Evolutionary conservation across 1,140 invertebrate genomes (phyloP), one percentile per base, ranked within the genome.

Genomic region (Araneus ventricosus): DNA sequence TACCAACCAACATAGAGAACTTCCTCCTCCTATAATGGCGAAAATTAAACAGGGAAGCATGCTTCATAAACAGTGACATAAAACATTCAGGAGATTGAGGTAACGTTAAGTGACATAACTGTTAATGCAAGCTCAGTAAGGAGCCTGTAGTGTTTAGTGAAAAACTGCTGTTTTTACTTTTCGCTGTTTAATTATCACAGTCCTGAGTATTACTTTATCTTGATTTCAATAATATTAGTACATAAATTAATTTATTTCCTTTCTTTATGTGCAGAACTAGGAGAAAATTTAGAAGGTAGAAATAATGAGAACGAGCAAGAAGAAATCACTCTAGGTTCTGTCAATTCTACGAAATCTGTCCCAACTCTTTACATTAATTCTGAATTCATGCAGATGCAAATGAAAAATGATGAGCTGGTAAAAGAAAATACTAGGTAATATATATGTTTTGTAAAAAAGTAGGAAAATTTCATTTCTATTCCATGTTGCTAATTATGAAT

Each of bases 201-300:
- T 52, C 10, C 10, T 52, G 45, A 17, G 45, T 52, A 52, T 52
- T 52, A 52, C 10, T 52, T 52, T 52, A 14, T 52, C n/a, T 52
- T 14, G 41, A 4, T 41, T 14, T 1, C 5, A 39, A 79, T 57
- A 10, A 37, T 41, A 59, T 30, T 79, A 79, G 27, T 30, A 20
- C 45, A n/a, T n/a, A 52, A 14, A 79, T 27, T 41, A 27, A 87
- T 79, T 4, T 39, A 17, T 88, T 39, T 75, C 30, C n/a, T 59
- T 88, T 30, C 52, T 91, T 89, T 79, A 79, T 94, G 94, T 95
- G 4, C 94, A 98, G 98, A 98, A 95, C 95, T 98, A 8, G 97
- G 97, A 39, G 97, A 97, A 24, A 98, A 98, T 95, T 95, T 98
- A 84, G 96, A 97, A 39, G 97, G 97, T 0, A 97, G 97, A 94